These are phyloP conservation scores for Calameuta idolon DNA, from an alignment of 2,888 invertebrate genomes.

Conservation along the genomic window DNA sequence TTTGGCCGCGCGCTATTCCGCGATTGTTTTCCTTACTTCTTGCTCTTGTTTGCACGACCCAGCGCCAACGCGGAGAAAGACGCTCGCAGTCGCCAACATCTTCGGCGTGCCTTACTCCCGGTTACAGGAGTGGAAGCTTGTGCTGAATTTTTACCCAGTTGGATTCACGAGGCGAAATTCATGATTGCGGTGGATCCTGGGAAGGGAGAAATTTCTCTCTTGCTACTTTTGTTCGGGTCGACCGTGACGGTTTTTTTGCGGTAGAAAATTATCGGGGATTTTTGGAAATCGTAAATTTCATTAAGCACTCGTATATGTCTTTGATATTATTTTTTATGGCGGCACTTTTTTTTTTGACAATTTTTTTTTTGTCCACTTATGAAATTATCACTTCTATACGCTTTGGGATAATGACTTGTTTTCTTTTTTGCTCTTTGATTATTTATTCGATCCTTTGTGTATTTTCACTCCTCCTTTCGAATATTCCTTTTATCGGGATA, in stretches of 20 bases:
- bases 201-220: too few species aligned
- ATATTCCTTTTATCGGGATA: too few species aligned
- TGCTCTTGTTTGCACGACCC: conserved; percentile 33
- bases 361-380: too few species aligned
- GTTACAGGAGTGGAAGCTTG: not conserved
- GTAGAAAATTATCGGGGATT: conserved; percentile 11
- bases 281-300: conserved; percentile 40
- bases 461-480: too few species aligned
- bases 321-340: conserved; percentile 23
- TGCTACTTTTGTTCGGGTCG: too few species aligned
- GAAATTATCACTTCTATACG: too few species aligned
- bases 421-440: too few species aligned
- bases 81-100: conserved; percentile 6
- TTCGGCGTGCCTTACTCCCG: not conserved
- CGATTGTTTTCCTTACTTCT: conserved; percentile 45
- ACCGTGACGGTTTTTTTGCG: not conserved
- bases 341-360: too few species aligned
- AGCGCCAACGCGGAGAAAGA: not conserved
- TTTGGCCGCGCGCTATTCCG: conserved; percentile 39
- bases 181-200: conserved; percentile 45
- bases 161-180: conserved; percentile 50
- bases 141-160: conserved; percentile 11
- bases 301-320: conserved; percentile 35
- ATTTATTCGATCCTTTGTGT: too few species aligned
- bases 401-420: too few species aligned